Conservation (phyloP, 1,140 invertebrate species). For the Patella vulgata region DNA sequence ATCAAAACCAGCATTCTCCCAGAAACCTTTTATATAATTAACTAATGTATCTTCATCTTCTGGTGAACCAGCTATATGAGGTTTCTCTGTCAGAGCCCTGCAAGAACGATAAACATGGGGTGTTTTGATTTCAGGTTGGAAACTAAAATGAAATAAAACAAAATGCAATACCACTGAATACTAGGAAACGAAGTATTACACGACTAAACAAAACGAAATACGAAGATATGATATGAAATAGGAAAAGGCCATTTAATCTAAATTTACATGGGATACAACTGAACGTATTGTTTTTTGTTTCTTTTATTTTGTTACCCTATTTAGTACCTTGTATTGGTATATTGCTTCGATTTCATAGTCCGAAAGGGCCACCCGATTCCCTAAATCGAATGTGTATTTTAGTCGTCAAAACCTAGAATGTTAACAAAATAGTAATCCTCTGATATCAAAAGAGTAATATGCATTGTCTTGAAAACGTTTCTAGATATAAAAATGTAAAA, state of each 20-base stretch:
- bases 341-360: no score
- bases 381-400: no score
- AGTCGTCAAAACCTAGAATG: no score
- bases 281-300: no score
- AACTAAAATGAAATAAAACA: neutral
- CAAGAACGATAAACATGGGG: neutral
- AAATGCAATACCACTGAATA: neutral
- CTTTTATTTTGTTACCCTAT: no score
- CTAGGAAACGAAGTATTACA: neutral
- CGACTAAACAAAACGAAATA: neutral
- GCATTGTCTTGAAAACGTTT: no score
- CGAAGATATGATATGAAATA: neutral
- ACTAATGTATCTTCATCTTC: slow-evolving; percentile 47
- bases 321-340: no score
- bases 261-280: neutral
- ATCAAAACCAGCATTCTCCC: slow-evolving; percentile 48
- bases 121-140: neutral
- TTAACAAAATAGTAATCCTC: no score
- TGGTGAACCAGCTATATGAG: slow-evolving; percentile 57
- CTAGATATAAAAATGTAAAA: no score
- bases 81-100: slow-evolving; percentile 49
- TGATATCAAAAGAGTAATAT: no score
- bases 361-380: no score
- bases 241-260: neutral
- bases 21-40: slow-evolving; percentile 41